phyloP scores from a whole-genome alignment of 2,888 invertebrate genomes.

The Cinara cedri region DNA sequence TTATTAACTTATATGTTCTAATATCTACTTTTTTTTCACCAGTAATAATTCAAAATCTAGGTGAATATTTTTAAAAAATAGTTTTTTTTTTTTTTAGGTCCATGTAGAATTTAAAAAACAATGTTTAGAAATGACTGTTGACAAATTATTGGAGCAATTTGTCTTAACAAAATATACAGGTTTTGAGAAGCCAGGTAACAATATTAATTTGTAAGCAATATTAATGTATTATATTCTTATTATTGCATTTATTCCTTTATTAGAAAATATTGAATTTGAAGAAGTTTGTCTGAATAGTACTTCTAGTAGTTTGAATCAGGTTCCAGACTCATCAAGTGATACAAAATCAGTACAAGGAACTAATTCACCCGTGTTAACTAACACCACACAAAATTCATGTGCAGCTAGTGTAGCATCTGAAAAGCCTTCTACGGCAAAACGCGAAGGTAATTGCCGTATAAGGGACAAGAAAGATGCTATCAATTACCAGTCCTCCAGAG shows the following conservation, averaged over 20 bases:
- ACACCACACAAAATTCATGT: constrained; percentile 31
- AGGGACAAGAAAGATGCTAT: constrained; percentile 61
- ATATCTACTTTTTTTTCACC: too few species aligned
- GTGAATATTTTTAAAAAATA: neutral
- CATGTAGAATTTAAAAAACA: constrained; percentile 91
- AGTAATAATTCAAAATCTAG: neutral
- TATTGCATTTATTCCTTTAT: constrained; percentile 22
- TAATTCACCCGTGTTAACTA: constrained; percentile 35
- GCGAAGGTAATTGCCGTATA: constrained; percentile 69
- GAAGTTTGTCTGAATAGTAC: constrained; percentile 50
- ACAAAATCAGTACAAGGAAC: constrained; percentile 61
- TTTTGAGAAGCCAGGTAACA: constrained; percentile 84
- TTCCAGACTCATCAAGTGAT: constrained; percentile 48
- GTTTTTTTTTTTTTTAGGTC: constrained; percentile 67
- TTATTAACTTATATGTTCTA: too few species aligned
- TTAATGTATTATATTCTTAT: constrained; percentile 24
- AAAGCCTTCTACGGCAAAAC: constrained; percentile 66
- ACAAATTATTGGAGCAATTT: constrained; percentile 89
- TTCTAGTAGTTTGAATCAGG: constrained; percentile 36
- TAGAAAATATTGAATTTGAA: constrained; percentile 58
- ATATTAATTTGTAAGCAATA: neutral
- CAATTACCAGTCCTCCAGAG: constrained; percentile 83
- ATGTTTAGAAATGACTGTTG: constrained; percentile 88
- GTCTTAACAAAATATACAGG: constrained; percentile 92
- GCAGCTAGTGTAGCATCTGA: constrained; percentile 42